These are phyloP conservation scores for Serrognathus titanus DNA, from an alignment of 2,888 invertebrate species.

Conservation along the genomic window DNA sequence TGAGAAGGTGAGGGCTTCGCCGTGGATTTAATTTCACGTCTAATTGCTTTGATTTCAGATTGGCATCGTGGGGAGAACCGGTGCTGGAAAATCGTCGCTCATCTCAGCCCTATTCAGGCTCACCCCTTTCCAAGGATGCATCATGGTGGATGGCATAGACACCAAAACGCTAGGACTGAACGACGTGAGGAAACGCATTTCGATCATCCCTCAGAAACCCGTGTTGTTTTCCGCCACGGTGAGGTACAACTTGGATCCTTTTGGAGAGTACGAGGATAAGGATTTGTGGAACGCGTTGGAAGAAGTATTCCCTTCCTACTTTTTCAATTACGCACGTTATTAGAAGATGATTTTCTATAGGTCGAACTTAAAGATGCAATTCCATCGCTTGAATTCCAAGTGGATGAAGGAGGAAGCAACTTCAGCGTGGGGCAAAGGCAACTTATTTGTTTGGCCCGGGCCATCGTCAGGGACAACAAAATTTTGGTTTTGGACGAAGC, in stretches of 20 bases:
- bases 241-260: conserved; percentile 80
- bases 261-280: conserved; percentile 66
- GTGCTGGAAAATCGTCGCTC: conserved; percentile 80
- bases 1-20: conserved; percentile 55
- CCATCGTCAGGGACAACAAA: conserved; percentile 73
- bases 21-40: background rate
- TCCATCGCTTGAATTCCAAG: conserved; percentile 59
- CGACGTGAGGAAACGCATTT: conserved; percentile 73
- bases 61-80: conserved; percentile 82
- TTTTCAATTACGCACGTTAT: background rate
- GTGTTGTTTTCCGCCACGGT: conserved; percentile 70
- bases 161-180: conserved; percentile 68
- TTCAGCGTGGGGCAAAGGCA: conserved; percentile 88
- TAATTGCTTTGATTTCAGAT: conserved; percentile 50
- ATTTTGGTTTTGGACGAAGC: conserved; percentile 86
- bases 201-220: conserved; percentile 60
- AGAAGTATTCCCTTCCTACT: conserved; percentile 57
- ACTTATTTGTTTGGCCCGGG: conserved; percentile 80
- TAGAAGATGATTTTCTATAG: conserved; percentile 38
- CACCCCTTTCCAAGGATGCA: conserved; percentile 70
- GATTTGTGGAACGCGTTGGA: conserved; percentile 73
- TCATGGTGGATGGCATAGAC: conserved; percentile 74
- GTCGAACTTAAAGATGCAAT: conserved; percentile 73
- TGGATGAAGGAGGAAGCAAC: conserved; percentile 76
- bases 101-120: conserved; percentile 80